Conservation (phyloP, 1,140 invertebrate genomes). For the Micrasema minimum region DNA sequence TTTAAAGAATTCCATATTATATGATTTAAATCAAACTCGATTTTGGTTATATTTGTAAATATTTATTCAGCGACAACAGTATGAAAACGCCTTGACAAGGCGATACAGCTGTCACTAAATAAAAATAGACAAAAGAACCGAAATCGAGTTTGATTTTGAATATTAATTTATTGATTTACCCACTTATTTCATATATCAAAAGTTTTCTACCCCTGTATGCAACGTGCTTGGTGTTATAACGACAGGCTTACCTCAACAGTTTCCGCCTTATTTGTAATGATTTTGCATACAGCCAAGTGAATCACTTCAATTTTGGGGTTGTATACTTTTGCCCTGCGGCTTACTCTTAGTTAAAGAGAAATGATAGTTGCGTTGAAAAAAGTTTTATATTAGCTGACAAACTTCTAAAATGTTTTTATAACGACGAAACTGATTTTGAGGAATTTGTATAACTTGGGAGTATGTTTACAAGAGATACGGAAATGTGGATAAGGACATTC, state of each 20-base stretch:
- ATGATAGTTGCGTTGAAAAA: neutral
- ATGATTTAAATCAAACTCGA: neutral
- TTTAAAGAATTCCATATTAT: neutral
- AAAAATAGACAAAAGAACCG: too few relatives aligned
- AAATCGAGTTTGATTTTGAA: neutral
- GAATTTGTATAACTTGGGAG: neutral
- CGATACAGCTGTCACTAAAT: too few relatives aligned
- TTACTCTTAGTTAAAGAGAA: too few relatives aligned
- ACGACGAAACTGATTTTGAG: neutral
- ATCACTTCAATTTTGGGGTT: conserved; percentile 1
- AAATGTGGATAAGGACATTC: too few relatives aligned
- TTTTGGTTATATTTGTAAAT: too few relatives aligned
- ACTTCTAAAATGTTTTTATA: neutral
- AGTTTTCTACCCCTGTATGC: neutral
- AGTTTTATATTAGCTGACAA: neutral
- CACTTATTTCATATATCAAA: neutral
- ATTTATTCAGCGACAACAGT: neutral
- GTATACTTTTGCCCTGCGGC: too few relatives aligned
- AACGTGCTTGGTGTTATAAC: conserved; percentile 25
- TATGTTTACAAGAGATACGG: neutral
- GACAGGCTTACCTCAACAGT: conserved; percentile 17
- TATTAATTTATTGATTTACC: neutral
- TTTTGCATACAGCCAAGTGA: conserved; percentile 22
- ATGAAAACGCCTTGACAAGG: too few relatives aligned
- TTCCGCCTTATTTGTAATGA: conserved; percentile 3